phyloP scores from a whole-genome alignment of 2,113 vertebrate species.

The Holacanthus passer region DNA sequence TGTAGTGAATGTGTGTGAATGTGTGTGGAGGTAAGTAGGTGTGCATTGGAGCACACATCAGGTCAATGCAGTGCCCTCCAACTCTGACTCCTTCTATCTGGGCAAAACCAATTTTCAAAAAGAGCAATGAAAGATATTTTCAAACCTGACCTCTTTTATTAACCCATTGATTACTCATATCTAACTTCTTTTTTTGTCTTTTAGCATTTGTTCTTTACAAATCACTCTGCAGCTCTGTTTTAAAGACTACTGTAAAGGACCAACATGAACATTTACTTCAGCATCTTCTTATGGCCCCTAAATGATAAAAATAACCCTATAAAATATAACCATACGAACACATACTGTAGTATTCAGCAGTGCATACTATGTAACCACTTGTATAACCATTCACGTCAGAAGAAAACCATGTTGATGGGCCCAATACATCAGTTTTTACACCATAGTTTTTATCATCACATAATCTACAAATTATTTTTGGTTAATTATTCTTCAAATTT shows the following conservation, averaged over 20 bases:
- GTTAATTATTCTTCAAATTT: too few species aligned
- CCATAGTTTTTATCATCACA: neutral
- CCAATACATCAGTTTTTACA: neutral
- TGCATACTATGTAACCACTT: neutral
- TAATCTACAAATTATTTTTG: neutral
- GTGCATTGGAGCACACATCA: neutral
- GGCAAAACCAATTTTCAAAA: neutral
- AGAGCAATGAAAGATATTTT: neutral
- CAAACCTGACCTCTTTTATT: neutral
- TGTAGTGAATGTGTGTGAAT: neutral
- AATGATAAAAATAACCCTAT: neutral
- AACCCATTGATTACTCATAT: neutral
- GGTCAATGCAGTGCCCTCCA: conserved; percentile 8
- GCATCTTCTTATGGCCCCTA: too few species aligned
- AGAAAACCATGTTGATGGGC: neutral
- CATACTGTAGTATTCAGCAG: neutral
- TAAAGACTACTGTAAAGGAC: neutral
- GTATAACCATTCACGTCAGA: neutral
- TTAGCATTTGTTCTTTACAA: neutral
- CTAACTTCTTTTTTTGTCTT: neutral
- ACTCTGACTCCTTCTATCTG: conserved; percentile 8
- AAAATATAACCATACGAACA: neutral
- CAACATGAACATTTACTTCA: neutral
- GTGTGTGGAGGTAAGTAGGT: neutral
- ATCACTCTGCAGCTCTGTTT: neutral